phyloP scores from a whole-genome alignment of 2,113 vertebrate species.

The Misgurnus mizolepis region DNA sequence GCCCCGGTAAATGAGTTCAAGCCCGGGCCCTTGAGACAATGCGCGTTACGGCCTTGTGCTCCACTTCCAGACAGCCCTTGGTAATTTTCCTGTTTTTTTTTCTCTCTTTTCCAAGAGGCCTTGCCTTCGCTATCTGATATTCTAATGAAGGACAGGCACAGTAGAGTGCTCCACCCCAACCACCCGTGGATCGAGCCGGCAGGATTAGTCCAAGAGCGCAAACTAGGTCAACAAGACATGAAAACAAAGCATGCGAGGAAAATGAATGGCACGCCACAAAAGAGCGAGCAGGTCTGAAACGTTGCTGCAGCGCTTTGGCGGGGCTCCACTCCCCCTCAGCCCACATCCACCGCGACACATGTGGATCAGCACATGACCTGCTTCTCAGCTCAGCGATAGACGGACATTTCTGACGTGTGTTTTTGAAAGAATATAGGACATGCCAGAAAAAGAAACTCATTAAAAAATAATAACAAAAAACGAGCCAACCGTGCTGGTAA shows the following conservation, averaged over 20 bases:
- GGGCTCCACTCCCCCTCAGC: constrained; percentile 42
- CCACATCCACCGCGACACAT: constrained; percentile 41
- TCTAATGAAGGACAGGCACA: constrained; percentile 53
- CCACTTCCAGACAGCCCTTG: constrained; percentile 41
- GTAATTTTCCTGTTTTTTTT: constrained; percentile 12
- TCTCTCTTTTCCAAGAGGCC: constrained; percentile 7
- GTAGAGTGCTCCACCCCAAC: constrained; percentile 52
- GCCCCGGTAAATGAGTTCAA: constrained; percentile 55
- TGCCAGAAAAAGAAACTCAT: constrained; percentile 27
- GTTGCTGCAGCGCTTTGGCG: constrained; percentile 33
- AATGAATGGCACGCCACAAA: constrained; percentile 49
- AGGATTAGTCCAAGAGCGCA: constrained; percentile 60
- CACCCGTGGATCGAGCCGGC: constrained; percentile 52
- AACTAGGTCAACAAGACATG: constrained; percentile 64
- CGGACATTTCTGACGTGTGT: constrained; percentile 42
- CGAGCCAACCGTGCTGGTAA: constrained; percentile 4
- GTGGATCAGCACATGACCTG: constrained; percentile 50
- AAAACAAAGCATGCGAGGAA: constrained; percentile 56
- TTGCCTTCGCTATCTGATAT: constrained; percentile 57
- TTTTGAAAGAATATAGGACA: constrained; percentile 49
- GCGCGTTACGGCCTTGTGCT: constrained; percentile 28
- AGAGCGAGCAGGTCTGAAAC: constrained; percentile 47
- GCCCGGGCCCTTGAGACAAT: constrained; percentile 45
- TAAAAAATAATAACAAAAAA: constrained; percentile 29
- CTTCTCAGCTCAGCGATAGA: constrained; percentile 47